Percentiles rank a stretch among this genome's conserved stretches.
These are phyloP conservation scores for Amniataba percoides DNA, from an alignment of 2,797 vertebrate genomes.

Conservation along the genomic window DNA sequence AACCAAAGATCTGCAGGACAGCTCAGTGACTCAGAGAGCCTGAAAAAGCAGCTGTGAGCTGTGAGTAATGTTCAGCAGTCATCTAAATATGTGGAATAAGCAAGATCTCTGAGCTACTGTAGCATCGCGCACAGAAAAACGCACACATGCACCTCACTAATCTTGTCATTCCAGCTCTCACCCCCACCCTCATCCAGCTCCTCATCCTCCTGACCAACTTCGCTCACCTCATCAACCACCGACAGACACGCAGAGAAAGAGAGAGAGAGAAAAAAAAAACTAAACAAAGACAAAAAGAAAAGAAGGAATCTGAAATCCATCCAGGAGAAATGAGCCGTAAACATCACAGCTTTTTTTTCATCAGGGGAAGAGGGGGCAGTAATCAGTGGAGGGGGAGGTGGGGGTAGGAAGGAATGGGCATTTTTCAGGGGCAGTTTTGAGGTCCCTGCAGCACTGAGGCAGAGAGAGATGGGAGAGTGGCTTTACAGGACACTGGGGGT, in stretches of 20 bases:
- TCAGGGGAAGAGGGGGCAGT: conserved; percentile 49
- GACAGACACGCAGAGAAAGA: conserved; percentile 29
- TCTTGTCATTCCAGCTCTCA: conserved; percentile 55
- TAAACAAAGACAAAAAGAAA: conserved; percentile 42
- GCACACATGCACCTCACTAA: conserved; percentile 59
- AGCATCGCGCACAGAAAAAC: conserved; percentile 38
- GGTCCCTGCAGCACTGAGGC: conserved; percentile 24
- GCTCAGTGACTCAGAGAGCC: conserved; percentile 37
- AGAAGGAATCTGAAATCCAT: conserved; percentile 73
- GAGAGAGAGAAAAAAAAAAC: conserved; percentile 2
- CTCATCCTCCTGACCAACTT: conserved; percentile 40
- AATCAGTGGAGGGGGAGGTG: conserved; percentile 50
- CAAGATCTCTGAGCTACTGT: conserved; percentile 51
- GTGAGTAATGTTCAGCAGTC: conserved; percentile 62
- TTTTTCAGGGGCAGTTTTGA: conserved; percentile 50
- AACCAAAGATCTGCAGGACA: conserved; percentile 54
- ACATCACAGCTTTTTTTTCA: conserved; percentile 69
- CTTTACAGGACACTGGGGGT: conserved; percentile 32
- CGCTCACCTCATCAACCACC: conserved; percentile 69
- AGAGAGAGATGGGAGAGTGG: conserved; percentile 35
- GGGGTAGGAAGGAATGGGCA: conserved; percentile 38
- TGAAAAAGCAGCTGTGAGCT: conserved; percentile 66
- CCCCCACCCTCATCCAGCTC: conserved; percentile 9
- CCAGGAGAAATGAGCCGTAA: conserved; percentile 81
- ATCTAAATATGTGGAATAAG: conserved; percentile 60